Evolutionary conservation across 1,140 invertebrate species (phyloP), one percentile per base, ranked within the genome.

Genomic region (Meloidogyne chitwoodi): DNA sequence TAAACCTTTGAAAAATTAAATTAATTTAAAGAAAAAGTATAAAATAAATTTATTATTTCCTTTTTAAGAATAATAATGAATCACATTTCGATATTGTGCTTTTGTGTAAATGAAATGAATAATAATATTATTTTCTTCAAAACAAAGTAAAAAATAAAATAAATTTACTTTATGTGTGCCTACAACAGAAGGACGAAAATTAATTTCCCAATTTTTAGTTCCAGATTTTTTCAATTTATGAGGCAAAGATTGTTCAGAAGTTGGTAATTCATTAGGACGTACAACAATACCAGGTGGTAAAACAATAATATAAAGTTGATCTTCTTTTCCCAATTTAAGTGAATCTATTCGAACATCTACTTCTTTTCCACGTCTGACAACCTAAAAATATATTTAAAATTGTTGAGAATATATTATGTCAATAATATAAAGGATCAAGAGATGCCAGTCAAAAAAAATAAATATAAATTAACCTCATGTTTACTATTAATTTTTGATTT

Each of bases 341-440:
- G 74, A 77, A 38, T 86, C 85, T 29, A 86, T 64, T 41, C 85
- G 86, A 11, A 86, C 85, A 71, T 86, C 85, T 11, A 86, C 85
- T 56, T 86, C 85, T 62, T 84, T 83, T 16, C 81, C 81, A n/a
- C 74, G 79, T 22, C 79, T 56, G 14, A 82, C 75, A 6, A 73
- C 71, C 71, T 72, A 31, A 65, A 44, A 10, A 16, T 5, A 29
- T 16, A 16, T 24, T 0, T 29, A 38, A n/a, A 68, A 27, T 68
- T 68, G 22, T 8, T 26, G n/a, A n/a, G n/a, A n/a, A n/a, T n/a
- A n/a, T n/a, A n/a, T n/a, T n/a, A n/a, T n/a, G n/a, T n/a, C n/a
- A n/a, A n/a, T n/a, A n/a, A n/a, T n/a, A n/a, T n/a, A n/a, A n/a
- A n/a, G n/a, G n/a, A n/a, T n/a, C n/a, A n/a, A n/a, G n/a, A n/a